Percentiles rank a stretch among this genome's conserved stretches.
These are phyloP conservation scores for Hymenochirus boettgeri DNA, from an alignment of 2,113 vertebrate genomes.

Conservation along the genomic window DNA sequence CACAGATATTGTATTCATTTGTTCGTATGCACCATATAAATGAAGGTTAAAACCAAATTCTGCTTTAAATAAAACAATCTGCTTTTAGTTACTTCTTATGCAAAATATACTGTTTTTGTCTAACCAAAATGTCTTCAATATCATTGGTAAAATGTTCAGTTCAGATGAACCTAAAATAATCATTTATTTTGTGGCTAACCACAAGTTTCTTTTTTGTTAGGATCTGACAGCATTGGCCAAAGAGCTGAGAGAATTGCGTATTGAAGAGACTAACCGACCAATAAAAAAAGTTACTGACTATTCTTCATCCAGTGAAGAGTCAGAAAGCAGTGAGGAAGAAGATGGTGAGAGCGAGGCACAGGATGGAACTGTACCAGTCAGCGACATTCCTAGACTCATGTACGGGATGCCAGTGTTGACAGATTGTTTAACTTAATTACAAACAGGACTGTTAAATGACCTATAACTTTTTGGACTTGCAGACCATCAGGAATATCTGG, in stretches of 20 bases:
- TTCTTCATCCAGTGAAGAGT: slow-evolving; percentile 95
- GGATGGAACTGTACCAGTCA: slow-evolving; percentile 90
- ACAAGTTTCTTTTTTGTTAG: slow-evolving; percentile 57
- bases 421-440: background rate
- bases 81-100: slow-evolving; percentile 62
- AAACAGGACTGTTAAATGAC: too few relatives aligned
- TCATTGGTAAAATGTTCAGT: slow-evolving; percentile 50
- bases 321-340: slow-evolving; percentile 90
- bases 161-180: background rate
- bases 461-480: slow-evolving; percentile 11
- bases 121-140: slow-evolving; percentile 57
- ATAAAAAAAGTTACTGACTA: slow-evolving; percentile 97
- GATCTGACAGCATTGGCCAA: slow-evolving; percentile 95
- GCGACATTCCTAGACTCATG: slow-evolving; percentile 96
- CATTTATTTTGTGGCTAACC: background rate
- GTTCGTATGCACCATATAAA: slow-evolving; percentile 28
- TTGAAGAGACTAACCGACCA: slow-evolving; percentile 88
- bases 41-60: slow-evolving; percentile 58
- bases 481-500: slow-evolving; percentile 83
- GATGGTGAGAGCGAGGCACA: slow-evolving; percentile 85
- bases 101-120: too few relatives aligned
- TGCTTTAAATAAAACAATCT: slow-evolving; percentile 58
- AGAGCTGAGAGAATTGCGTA: slow-evolving; percentile 89
- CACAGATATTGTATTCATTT: slow-evolving; percentile 44
- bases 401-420: slow-evolving; percentile 58